A percentile compares a stretch with the other conserved stretches of the same genome.
These are phyloP conservation scores for Drosophila yooni DNA, from an alignment of 2,888 invertebrate genomes.

Conservation along the genomic window DNA sequence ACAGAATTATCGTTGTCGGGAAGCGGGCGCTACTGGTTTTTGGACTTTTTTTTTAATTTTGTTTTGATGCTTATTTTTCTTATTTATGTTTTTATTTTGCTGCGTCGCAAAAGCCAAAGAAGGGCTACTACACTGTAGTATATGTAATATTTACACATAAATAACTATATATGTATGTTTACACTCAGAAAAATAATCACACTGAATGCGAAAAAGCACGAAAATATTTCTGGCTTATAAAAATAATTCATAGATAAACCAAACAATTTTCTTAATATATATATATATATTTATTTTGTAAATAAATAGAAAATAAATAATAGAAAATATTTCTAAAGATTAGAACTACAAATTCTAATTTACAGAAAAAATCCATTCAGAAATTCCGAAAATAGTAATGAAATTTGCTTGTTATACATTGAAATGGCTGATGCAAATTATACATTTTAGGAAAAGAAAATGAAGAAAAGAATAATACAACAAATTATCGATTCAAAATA, in stretches of 20 bases:
- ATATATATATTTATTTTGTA: not conserved
- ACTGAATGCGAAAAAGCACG: not conserved
- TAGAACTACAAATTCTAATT: not conserved
- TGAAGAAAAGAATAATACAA: not conserved
- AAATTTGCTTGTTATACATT: not conserved
- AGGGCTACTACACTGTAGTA: not conserved
- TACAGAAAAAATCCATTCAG: not conserved
- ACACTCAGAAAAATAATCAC: not conserved
- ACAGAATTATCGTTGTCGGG: slow-evolving; percentile 39
- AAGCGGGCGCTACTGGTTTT: slow-evolving; percentile 48
- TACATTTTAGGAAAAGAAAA: not conserved
- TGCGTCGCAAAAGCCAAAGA: slow-evolving; percentile 30
- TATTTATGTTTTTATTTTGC: slow-evolving; percentile 7
- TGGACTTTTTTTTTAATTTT: not conserved
- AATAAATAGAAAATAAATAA: not conserved
- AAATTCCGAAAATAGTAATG: not conserved
- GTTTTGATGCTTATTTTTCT: slow-evolving; percentile 2
- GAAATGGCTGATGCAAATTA: not conserved
- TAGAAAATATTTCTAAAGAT: not conserved
- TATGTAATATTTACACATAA: not conserved
- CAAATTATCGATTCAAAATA: not conserved
- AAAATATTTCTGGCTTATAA: not conserved
- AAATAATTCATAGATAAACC: not conserved
- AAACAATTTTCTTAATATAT: not conserved
- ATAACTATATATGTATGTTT: not conserved